Evolutionary conservation across 1,140 invertebrate species (phyloP).

Genomic region (Nebria ingens): DNA sequence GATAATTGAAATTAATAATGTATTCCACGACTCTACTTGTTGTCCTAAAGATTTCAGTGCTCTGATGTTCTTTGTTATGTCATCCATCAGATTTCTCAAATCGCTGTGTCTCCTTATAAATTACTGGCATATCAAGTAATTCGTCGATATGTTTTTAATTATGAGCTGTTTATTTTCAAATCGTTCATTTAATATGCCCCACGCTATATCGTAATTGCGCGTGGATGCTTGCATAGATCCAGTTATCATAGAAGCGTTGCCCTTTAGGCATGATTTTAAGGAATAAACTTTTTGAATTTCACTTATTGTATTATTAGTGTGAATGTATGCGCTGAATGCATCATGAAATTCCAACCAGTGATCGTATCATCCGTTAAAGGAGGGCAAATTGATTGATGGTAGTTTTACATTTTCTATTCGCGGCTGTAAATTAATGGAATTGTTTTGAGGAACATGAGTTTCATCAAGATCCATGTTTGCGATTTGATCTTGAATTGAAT

Average conservation of each 20-base stretch:
- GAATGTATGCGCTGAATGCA: slow-evolving; percentile 21
- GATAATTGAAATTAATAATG: slow-evolving; percentile 22
- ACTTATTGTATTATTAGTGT: slow-evolving; percentile 17
- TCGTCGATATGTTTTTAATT: slow-evolving; percentile 24
- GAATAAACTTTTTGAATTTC: slow-evolving; percentile 25
- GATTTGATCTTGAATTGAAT: background rate
- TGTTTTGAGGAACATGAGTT: too few species aligned
- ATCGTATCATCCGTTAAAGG: slow-evolving; percentile 22
- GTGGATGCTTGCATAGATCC: slow-evolving; percentile 23
- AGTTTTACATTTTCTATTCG: slow-evolving; percentile 12
- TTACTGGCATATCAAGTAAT: slow-evolving; percentile 19
- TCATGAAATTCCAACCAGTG: slow-evolving; percentile 24
- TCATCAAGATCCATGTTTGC: background rate
- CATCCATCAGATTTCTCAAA: too few species aligned
- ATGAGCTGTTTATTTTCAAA: slow-evolving; percentile 29
- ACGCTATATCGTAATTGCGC: slow-evolving; percentile 26
- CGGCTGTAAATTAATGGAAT: too few species aligned
- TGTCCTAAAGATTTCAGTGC: slow-evolving; percentile 23
- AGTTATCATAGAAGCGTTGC: slow-evolving; percentile 23
- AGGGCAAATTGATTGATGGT: slow-evolving; percentile 20
- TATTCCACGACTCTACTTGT: slow-evolving; percentile 26
- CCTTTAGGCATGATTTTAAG: slow-evolving; percentile 21
- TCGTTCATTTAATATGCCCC: slow-evolving; percentile 24
- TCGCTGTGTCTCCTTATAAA: slow-evolving; percentile 11
- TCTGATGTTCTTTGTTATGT: too few species aligned